Base-by-base conservation (phyloP, 2,888 invertebrate species). In the Eupithecia inturbata region DNA sequence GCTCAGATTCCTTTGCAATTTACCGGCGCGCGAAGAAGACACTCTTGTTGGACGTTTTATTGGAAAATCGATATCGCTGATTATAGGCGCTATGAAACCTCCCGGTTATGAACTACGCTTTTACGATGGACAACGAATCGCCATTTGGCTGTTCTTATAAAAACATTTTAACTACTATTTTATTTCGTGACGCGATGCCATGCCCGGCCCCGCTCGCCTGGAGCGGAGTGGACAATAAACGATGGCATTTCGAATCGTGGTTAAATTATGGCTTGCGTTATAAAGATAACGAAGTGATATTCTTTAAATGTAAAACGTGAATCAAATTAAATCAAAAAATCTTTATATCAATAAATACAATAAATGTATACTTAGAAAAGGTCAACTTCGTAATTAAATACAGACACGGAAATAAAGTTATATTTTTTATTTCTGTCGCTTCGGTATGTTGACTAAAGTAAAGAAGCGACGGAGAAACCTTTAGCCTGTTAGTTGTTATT, bases 1-100 rank as follows among this genome's bases (percentile, higher is more conserved):
- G 91, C 92, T 93, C 92, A 92, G 94, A 94, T 94, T 93, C 91
- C 87, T 90, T 89, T 85, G 90, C 91, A 89, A 91, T 93, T 91
- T 90, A 91, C 90, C 88, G 88, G 85, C 82, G 80, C 85, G 87
- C 84, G 84, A 87, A 87, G 87, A 88, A 88, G 88, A 88, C 86
- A 85, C 87, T 87, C 87, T 89, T 89, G 89, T 89, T 87, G 87
- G 87, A 84, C 85, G 82, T 90, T 92, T 92, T 92, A 93, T 92
- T 87, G 89, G 82, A 88, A 92, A 92, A 93, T 93, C 93, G 86
- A 94, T 94, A 92, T 88, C 85, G 88, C 89, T 89, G 89, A 91
- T 91, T 89, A 89, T 90, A 87, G 87, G 85, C 86, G 87, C 87
- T 85, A 87, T 88, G 84, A 90, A 90, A 87, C 87, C 84, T 89